Percentiles rank a stretch among this genome's conserved stretches.
phyloP scores from a whole-genome alignment of 2,797 vertebrate species.

The Xiphophorus birchmanni region DNA sequence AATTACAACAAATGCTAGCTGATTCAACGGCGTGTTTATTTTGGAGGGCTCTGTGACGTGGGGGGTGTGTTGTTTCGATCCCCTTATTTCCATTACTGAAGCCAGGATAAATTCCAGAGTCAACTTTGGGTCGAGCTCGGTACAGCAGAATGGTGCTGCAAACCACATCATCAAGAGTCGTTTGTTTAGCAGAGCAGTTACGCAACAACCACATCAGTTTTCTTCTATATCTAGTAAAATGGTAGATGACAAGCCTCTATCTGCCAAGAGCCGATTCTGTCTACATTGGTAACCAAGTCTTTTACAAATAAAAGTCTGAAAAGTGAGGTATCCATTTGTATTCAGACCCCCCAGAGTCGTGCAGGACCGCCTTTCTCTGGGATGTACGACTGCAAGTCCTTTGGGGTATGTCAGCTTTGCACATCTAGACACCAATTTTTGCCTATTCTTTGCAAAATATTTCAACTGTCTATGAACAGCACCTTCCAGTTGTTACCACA shows the following conservation, averaged over 20 bases:
- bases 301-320: background rate
- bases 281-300: background rate
- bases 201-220: background rate
- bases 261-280: background rate
- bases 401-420: background rate
- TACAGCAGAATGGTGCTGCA: background rate
- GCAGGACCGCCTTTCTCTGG: background rate
- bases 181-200: background rate
- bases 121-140: background rate
- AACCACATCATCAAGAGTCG: background rate
- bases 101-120: conserved; percentile 12
- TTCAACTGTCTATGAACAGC: background rate
- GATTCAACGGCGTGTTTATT: background rate
- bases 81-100: conserved; percentile 7
- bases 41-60: background rate
- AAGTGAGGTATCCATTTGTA: background rate
- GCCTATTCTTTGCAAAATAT: background rate
- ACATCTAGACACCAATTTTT: background rate
- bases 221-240: background rate
- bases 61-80: conserved; percentile 5
- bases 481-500: background rate
- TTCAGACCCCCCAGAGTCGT: background rate
- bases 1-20: background rate
- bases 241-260: background rate
- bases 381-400: background rate